Base-by-base conservation (phyloP, 2,113 vertebrate species). In the Cheirogaleus medius region DNA sequence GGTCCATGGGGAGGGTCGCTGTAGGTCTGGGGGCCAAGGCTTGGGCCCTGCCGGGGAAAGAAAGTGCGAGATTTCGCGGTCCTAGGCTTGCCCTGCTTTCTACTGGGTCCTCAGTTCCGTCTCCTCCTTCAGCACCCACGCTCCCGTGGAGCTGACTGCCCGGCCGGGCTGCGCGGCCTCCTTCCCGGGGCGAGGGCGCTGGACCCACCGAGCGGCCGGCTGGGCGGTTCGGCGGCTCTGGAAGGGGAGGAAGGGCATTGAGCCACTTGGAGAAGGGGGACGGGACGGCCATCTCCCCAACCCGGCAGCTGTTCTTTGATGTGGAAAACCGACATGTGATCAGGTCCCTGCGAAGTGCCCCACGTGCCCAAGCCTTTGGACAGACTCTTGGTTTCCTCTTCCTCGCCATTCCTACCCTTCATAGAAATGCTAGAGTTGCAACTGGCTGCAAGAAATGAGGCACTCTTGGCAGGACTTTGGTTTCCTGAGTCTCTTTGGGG, bases 231-330 rank as follows among this genome's bases (percentile, higher is more conserved):
- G 37, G 27, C 29, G 14, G 69, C 37, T 42, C 44, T 18, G n/a
- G n/a, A 44, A 60, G 29, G 25, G n/a, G 44, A 77, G 18, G 56
- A 29, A 6, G 13, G 32, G 25, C 56, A 5, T 47, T 32, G 58
- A 93, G 80, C 39, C 58, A 3, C 32, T 34, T 56, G 68, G 32
- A 52, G 69, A 87, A n/a, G 29, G n/a, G 8, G n/a, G 34, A 39
- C 13, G 47, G 37, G 27, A 25, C 0, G 5, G 34, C 1, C 2
- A 6, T 29, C 32, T 27, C 25, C 9, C 44, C 14, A 1, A 10
- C 49, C 1, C 44, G 0, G 34, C 10, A 6, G 12, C 23, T 73
- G 12, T 20, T 15, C 37, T 77, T 18, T 25, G 54, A 21, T 20
- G 29, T 5, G 23, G 23, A 25, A 29, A 66, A 27, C 18, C 42